phyloP scores from a whole-genome alignment of 1,140 invertebrate genomes.

The Druon quercuslanigerum region DNA sequence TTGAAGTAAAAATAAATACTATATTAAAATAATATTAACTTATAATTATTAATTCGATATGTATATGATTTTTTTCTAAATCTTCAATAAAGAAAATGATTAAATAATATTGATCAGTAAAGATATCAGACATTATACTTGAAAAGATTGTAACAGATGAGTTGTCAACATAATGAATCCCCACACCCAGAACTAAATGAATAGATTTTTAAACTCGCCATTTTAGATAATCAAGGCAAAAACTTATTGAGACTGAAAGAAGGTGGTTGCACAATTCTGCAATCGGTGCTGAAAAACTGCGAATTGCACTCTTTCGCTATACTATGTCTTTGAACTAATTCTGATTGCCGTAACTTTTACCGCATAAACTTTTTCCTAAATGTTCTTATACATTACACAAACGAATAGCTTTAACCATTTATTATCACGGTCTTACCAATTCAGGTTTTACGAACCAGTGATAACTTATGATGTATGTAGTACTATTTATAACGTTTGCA shows the following conservation, averaged over 20 bases:
- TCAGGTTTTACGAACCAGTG: constrained; percentile 6
- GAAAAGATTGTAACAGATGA: no score
- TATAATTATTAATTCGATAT: no score
- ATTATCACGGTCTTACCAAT: constrained; percentile 12
- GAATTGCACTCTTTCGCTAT: not conserved
- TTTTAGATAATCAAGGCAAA: not conserved
- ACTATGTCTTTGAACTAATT: constrained; percentile 27
- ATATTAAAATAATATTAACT: no score
- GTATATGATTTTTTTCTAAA: no score
- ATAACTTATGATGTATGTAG: constrained; percentile 14
- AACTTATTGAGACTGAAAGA: not conserved
- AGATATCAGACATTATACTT: no score
- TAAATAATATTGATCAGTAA: no score
- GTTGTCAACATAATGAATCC: no score
- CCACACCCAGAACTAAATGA: no score
- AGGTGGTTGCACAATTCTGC: not conserved
- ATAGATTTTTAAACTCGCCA: no score
- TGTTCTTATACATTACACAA: constrained; percentile 9
- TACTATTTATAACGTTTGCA: not conserved
- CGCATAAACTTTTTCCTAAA: constrained; percentile 14
- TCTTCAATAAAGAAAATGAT: no score
- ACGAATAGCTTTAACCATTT: constrained; percentile 9
- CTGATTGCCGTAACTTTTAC: constrained; percentile 22
- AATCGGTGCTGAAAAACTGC: not conserved
- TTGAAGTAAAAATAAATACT: no score